Conservation (phyloP, 2,888 invertebrate species). For the Drosophila fungiperda region DNA sequence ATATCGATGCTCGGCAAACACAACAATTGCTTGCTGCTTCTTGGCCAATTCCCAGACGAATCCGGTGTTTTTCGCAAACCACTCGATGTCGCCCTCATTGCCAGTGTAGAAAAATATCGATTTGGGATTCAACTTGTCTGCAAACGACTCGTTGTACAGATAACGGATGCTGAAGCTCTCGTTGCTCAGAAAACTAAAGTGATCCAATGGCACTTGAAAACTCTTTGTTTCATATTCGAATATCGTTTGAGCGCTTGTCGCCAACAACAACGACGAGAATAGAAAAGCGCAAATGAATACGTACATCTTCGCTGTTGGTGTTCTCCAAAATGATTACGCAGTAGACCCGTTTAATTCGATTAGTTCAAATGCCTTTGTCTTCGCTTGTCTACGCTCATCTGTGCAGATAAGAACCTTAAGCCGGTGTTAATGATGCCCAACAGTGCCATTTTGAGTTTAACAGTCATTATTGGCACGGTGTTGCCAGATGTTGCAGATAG, state of each 20-base stretch:
- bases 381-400: conserved; percentile 19
- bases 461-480: neutral
- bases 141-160: conserved; percentile 90
- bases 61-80: conserved; percentile 96
- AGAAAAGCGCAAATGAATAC: conserved; percentile 25
- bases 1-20: conserved; percentile 98
- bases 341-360: neutral
- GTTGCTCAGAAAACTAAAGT: conserved; percentile 92
- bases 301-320: conserved; percentile 26
- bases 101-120: conserved; percentile 95
- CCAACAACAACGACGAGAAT: conserved; percentile 12
- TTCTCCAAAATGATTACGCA: conserved; percentile 2
- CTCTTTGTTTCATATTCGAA: conserved; percentile 67
- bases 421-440: conserved; percentile 41
- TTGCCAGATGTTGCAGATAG: neutral
- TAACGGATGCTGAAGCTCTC: conserved; percentile 89
- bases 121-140: conserved; percentile 86
- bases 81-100: conserved; percentile 96
- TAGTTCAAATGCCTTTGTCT: conserved; percentile 17
- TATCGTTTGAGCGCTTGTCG: conserved; percentile 5
- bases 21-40: conserved; percentile 91
- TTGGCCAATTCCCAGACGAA: conserved; percentile 97
- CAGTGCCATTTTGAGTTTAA: conserved; percentile 36
- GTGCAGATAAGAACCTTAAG: conserved; percentile 14
- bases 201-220: conserved; percentile 90